Evolutionary conservation across 2,113 vertebrate genomes (phyloP).

Genomic region (Pagrus major): DNA sequence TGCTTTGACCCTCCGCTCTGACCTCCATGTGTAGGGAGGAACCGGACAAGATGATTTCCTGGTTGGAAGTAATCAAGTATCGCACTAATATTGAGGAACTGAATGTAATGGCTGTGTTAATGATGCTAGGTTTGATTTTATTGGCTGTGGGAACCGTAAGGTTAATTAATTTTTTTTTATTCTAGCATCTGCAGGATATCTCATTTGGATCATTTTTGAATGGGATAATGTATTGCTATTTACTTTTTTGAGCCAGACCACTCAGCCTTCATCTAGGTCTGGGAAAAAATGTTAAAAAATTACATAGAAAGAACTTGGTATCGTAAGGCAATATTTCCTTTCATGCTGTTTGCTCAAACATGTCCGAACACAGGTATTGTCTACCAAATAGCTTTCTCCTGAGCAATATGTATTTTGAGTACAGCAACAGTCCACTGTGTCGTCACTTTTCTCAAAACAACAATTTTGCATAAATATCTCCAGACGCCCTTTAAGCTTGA

Average conservation of each 20-base stretch:
- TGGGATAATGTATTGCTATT: not conserved
- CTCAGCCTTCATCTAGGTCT: not conserved
- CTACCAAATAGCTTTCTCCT: not conserved
- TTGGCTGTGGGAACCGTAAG: not conserved
- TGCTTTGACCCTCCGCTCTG: not conserved
- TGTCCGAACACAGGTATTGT: too few relatives aligned
- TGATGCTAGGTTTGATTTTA: not conserved
- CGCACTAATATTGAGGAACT: not conserved
- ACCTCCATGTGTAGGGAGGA: constrained; percentile 4
- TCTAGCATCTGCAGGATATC: not conserved
- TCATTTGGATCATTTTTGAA: not conserved
- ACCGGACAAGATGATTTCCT: constrained; percentile 21
- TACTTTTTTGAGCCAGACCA: not conserved
- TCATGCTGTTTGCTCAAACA: too few relatives aligned
- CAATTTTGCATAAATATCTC: not conserved
- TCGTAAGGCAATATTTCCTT: not conserved
- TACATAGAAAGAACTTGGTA: not conserved
- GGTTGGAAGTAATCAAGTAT: constrained; percentile 30
- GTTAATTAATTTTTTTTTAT: not conserved
- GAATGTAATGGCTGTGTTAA: not conserved
- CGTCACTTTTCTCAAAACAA: not conserved
- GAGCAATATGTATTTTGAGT: not conserved
- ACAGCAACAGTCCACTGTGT: not conserved
- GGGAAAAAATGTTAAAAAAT: not conserved
- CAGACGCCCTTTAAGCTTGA: not conserved